phyloP scores from a whole-genome alignment of 2,888 invertebrate species.

The Drosophila koepferae region DNA sequence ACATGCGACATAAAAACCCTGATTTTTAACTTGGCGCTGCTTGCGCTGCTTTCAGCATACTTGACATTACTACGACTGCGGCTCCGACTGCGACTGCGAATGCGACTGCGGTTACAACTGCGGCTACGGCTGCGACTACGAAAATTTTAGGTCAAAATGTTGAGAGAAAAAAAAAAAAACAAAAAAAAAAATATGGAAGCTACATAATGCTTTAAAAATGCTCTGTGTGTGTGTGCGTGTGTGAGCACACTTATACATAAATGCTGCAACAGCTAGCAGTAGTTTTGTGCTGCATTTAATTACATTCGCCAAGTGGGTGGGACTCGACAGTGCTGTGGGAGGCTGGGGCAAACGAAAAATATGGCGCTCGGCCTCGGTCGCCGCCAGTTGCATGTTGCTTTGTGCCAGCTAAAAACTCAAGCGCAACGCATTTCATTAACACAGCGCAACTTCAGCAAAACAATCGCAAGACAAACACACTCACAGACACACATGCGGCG shows the following conservation, averaged over 20 bases:
- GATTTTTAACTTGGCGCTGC: slow-evolving; percentile 49
- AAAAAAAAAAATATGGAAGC: slow-evolving; percentile 14
- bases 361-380: slow-evolving; percentile 52
- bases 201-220: slow-evolving; percentile 60
- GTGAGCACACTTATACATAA: slow-evolving; percentile 43
- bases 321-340: not conserved
- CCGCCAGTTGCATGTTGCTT: slow-evolving; percentile 48
- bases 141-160: slow-evolving; percentile 77
- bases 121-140: slow-evolving; percentile 31
- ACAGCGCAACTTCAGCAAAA: slow-evolving; percentile 64
- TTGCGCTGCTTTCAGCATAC: slow-evolving; percentile 57
- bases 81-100: slow-evolving; percentile 34
- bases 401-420: slow-evolving; percentile 67
- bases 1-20: slow-evolving; percentile 64
- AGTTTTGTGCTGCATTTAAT: slow-evolving; percentile 66
- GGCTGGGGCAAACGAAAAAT: slow-evolving; percentile 44
- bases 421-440: slow-evolving; percentile 80
- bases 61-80: slow-evolving; percentile 70
- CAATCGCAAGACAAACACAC: slow-evolving; percentile 49
- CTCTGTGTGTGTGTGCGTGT: slow-evolving; percentile 1
- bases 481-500: slow-evolving; percentile 12
- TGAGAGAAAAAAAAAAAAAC: slow-evolving; percentile 47
- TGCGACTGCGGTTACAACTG: not conserved
- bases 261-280: slow-evolving; percentile 56
- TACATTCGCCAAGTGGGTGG: slow-evolving; percentile 49